Base-by-base conservation (phyloP, 2,113 vertebrate genomes). In the Delphinapterus leucas region DNA sequence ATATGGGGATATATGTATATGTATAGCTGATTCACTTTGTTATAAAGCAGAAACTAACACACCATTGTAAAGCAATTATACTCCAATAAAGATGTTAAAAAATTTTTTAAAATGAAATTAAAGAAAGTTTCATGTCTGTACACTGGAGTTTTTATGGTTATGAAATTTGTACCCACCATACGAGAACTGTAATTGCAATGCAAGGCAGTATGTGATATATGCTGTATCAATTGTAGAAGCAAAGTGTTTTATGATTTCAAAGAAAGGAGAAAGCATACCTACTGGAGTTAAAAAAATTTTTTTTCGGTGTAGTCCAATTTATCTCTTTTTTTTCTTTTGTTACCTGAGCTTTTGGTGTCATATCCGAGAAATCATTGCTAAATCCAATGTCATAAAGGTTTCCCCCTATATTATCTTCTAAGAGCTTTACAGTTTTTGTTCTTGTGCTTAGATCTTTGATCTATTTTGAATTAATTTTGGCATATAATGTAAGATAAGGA, bases 121-220 rank as follows among this genome's bases (percentile, higher is more conserved):
- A 96, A 95, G 88, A 88, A 96, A 97, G 88, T 94, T 91, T 65
- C 25, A 65, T 95, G 88, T 96, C 93, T 89, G 61, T 63, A 89
- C 84, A 60, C 85, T 0, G 4, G 95, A 95, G 93, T 88, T 95
- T 49, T 97, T 93, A 97, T 67, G 82, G 26, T 70, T 47, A 13
- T 90, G 38, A 94, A 93, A 91, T 94, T 94, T 93, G 93, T 82
- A 94, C 61, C 96, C 68, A 65, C 93, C 67, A 47, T 41, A 67
- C 3, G 13, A 95, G 20, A 95, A 86, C 88, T 79, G 15, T 79
- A 74, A 97, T 83, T 91, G 68, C 4, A 86, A 81, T 81, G 88
- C 68, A 53, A 86, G 91, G 49, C 85, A 70, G 41, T 55, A 21
- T 23, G 47, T 94, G 88, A 95, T 82, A 23, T 9, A 80, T 33